Percentiles rank a stretch among this genome's conserved stretches.
These are phyloP conservation scores for Paradoxurus hermaphroditus DNA, from an alignment of 2,113 vertebrate genomes.

Conservation along the genomic window DNA sequence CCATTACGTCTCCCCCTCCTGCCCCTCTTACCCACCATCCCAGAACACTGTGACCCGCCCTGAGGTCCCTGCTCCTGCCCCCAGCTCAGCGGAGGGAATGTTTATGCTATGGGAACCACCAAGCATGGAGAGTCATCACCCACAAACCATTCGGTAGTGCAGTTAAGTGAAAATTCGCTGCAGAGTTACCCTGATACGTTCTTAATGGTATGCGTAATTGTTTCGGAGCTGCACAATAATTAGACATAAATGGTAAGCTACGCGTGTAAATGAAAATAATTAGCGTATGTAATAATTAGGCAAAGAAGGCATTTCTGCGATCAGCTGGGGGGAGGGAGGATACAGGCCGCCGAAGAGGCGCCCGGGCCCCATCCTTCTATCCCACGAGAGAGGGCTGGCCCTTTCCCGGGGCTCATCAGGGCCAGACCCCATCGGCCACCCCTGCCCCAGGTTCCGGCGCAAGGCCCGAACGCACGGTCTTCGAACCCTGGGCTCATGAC, in stretches of 20 bases:
- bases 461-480: too few species aligned
- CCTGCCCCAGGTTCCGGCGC: neutral
- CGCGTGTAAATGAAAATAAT: constrained; percentile 74
- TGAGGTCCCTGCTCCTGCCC: neutral
- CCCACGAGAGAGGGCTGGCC: neutral
- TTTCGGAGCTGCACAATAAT: constrained; percentile 62
- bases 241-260: constrained; percentile 68
- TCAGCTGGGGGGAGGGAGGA: neutral
- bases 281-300: constrained; percentile 64
- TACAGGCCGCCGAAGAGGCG: neutral
- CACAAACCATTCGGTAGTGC: neutral
- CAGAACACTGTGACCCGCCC: neutral
- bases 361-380: neutral
- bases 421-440: neutral
- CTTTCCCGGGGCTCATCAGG: neutral
- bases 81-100: neutral
- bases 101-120: neutral
- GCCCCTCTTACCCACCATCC: too few species aligned
- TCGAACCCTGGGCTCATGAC: neutral
- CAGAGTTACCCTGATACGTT: constrained; percentile 27
- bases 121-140: neutral
- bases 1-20: neutral
- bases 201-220: constrained; percentile 65
- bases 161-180: constrained; percentile 54
- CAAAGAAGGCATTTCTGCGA: constrained; percentile 51